phyloP scores from a whole-genome alignment of 92 coral and sea anemone species.

The Bergia sp. region DNA sequence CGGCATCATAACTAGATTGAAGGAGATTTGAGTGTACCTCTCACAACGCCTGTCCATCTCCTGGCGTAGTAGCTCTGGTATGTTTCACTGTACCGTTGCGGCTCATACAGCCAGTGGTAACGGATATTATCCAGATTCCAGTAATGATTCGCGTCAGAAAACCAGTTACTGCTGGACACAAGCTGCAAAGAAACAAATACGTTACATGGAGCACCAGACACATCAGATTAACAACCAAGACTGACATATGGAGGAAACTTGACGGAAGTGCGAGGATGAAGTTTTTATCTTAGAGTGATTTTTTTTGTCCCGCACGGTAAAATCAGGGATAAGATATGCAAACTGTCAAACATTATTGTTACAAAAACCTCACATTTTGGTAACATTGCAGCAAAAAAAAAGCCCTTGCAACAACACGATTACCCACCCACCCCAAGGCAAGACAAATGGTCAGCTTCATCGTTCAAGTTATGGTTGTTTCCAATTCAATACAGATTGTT shows the following conservation, averaged over 20 bases:
- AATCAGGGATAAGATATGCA: no score
- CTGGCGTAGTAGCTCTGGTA: not conserved
- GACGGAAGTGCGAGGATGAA: no score
- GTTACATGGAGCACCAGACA: not conserved
- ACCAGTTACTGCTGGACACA: not conserved
- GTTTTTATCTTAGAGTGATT: no score
- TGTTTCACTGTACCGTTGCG: not conserved
- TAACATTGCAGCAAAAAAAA: not conserved
- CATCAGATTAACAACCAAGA: no score
- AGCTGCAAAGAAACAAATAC: not conserved
- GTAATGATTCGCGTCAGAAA: conserved; percentile 20
- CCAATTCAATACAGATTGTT: no score
- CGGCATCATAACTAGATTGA: not conserved
- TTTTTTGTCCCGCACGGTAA: no score
- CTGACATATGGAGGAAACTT: no score
- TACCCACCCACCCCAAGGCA: no score
- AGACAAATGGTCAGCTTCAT: no score
- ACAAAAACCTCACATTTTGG: not conserved
- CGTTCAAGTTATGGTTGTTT: no score
- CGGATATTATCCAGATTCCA: conserved; percentile 27
- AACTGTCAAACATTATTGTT: not conserved
- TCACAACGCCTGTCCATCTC: conserved; percentile 3
- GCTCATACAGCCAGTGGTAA: not conserved
- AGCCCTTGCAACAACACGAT: no score
- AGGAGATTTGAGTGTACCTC: not conserved